Evolutionary conservation across 2,888 invertebrate genomes (phyloP).

Genomic region (Drosophila prostipennis): DNA sequence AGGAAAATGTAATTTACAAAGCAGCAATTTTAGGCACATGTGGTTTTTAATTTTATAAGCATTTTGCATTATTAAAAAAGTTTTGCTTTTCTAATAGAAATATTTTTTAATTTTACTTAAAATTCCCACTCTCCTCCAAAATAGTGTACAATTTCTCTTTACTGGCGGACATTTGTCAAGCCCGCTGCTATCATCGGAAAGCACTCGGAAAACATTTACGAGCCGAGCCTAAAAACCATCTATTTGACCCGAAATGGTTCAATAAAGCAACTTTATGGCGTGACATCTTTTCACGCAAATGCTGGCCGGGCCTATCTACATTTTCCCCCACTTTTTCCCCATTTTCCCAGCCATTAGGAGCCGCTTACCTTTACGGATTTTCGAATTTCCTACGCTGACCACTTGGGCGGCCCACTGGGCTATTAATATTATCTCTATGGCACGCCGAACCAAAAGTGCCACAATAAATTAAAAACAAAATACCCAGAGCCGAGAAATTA

Average conservation of each 20-base stretch:
- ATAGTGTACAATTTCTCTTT: slow-evolving; percentile 1
- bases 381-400: slow-evolving; percentile 46
- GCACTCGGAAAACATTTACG: slow-evolving; percentile 25
- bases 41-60: not conserved
- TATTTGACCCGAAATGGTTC: slow-evolving; percentile 59
- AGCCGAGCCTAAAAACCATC: slow-evolving; percentile 21
- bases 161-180: slow-evolving; percentile 17
- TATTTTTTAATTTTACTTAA: too few species aligned
- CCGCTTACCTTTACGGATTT: slow-evolving; percentile 48
- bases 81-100: not conserved
- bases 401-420: slow-evolving; percentile 49
- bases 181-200: slow-evolving; percentile 23
- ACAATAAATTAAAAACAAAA: slow-evolving; percentile 68
- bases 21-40: not conserved
- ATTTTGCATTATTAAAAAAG: not conserved
- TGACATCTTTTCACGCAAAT: slow-evolving; percentile 74
- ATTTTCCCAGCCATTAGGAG: slow-evolving; percentile 23
- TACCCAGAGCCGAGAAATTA: slow-evolving; percentile 48
- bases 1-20: not conserved
- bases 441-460: slow-evolving; percentile 65
- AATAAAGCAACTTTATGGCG: slow-evolving; percentile 75
- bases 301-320: slow-evolving; percentile 17
- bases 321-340: not conserved
- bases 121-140: not conserved
- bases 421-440: slow-evolving; percentile 76